Percentiles rank a stretch among this genome's conserved stretches.
These are phyloP conservation scores for Sarcophaga rosellei DNA, from an alignment of 2,888 invertebrate species.

Conservation along the genomic window DNA sequence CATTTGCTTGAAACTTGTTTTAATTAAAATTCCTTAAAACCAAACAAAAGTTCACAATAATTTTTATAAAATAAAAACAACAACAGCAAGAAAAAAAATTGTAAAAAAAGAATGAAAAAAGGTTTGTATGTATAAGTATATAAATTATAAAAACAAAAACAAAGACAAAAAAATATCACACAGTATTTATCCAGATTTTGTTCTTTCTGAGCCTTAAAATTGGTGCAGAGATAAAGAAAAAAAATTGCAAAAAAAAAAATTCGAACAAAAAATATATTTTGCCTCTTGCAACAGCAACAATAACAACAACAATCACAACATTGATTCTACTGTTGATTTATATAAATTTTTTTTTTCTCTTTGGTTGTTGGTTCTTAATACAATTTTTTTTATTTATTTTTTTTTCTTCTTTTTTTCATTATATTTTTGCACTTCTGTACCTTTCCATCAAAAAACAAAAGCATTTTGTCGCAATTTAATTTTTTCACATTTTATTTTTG, in stretches of 20 bases:
- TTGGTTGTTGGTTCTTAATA: not conserved
- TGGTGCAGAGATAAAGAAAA: conserved; percentile 60
- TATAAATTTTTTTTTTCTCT: not conserved
- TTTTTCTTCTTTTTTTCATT: no score
- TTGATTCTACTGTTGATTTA: conserved; percentile 21
- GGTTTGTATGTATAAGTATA: not conserved
- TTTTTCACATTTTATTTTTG: conserved; percentile 39
- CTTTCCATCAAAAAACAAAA: conserved; percentile 63
- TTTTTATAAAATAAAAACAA: conserved; percentile 12
- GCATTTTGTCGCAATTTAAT: conserved; percentile 63
- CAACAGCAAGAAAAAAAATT: not conserved
- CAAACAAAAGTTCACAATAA: conserved; percentile 57
- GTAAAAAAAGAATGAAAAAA: not conserved
- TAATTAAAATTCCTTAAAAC: conserved; percentile 64
- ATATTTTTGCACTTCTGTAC: conserved; percentile 43
- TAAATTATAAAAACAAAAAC: conserved; percentile 21
- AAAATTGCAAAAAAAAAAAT: conserved; percentile 32
- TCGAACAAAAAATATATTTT: conserved; percentile 34
- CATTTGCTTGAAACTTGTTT: conserved; percentile 49
- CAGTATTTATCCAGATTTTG: conserved; percentile 45
- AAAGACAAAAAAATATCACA: conserved; percentile 27
- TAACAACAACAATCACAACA: conserved; percentile 34
- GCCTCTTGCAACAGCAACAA: not conserved
- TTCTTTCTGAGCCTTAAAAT: conserved; percentile 55
- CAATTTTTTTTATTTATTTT: not conserved